Conservation (phyloP, 2,888 invertebrate genomes). For the Acholoe squamosa region DNA sequence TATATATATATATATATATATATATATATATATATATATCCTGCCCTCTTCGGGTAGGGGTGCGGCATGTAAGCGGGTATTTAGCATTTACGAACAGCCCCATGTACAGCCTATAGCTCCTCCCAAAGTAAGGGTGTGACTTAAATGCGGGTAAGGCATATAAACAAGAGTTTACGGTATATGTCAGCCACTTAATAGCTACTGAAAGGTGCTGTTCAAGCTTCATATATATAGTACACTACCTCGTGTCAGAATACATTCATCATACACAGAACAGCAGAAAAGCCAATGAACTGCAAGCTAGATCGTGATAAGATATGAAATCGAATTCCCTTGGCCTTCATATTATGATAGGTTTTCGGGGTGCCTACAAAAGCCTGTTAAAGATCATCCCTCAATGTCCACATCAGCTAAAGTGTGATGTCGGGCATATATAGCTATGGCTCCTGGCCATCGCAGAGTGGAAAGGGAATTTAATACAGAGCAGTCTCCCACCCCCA, state of each 20-base stretch:
- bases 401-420: background rate
- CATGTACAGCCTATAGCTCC: too few species aligned
- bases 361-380: background rate
- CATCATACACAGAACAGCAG: background rate
- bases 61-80: too few species aligned
- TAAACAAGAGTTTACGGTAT: too few species aligned
- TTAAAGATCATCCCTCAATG: slow-evolving; percentile 15
- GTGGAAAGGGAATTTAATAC: slow-evolving; percentile 11
- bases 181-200: too few species aligned
- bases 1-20: too few species aligned
- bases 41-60: too few species aligned
- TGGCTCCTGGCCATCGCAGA: background rate
- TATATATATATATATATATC: too few species aligned
- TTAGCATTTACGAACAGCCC: too few species aligned
- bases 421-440: background rate
- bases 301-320: slow-evolving; percentile 13
- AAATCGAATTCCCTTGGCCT: background rate
- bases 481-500: background rate
- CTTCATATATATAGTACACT: too few species aligned
- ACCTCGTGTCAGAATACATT: background rate
- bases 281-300: background rate
- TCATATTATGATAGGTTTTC: background rate
- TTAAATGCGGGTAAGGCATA: too few species aligned
- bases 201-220: too few species aligned
- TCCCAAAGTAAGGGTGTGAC: too few species aligned